phyloP scores from a whole-genome alignment of 2,113 vertebrate species.

The Poicephalus gulielmi region DNA sequence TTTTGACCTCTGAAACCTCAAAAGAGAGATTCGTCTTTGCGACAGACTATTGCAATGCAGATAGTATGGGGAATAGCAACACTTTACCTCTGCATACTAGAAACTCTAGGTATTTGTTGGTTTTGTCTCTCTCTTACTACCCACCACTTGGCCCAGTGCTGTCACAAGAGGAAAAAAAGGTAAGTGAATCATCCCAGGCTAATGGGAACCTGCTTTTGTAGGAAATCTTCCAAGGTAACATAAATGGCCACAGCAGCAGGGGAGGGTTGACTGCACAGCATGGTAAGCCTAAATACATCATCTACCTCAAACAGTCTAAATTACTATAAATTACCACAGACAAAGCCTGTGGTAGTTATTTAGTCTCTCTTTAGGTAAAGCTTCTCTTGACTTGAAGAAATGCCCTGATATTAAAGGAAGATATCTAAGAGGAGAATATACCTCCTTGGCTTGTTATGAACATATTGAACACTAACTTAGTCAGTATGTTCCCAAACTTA shows the following conservation, averaged over 20 bases:
- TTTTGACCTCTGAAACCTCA: background rate
- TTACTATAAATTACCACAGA: background rate
- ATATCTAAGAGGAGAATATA: background rate
- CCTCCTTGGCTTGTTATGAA: background rate
- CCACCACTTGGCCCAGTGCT: background rate
- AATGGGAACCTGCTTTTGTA: background rate
- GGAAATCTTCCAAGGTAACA: background rate
- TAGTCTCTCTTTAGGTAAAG: background rate
- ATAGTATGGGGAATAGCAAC: background rate
- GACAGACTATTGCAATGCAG: background rate
- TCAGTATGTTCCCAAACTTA: background rate
- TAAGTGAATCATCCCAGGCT: background rate
- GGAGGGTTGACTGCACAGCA: rapidly evolving
- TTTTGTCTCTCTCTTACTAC: background rate
- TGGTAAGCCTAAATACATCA: background rate
- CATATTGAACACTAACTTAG: background rate
- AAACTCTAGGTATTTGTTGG: background rate
- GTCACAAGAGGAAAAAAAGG: background rate
- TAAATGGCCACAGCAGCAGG: background rate
- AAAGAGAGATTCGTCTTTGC: background rate
- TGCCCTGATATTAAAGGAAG: background rate
- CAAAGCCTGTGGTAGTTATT: background rate
- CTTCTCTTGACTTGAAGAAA: background rate
- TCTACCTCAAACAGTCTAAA: background rate
- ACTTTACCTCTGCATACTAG: background rate